phyloP scores from a whole-genome alignment of 2,888 invertebrate genomes.

The Lamproptera curius region DNA sequence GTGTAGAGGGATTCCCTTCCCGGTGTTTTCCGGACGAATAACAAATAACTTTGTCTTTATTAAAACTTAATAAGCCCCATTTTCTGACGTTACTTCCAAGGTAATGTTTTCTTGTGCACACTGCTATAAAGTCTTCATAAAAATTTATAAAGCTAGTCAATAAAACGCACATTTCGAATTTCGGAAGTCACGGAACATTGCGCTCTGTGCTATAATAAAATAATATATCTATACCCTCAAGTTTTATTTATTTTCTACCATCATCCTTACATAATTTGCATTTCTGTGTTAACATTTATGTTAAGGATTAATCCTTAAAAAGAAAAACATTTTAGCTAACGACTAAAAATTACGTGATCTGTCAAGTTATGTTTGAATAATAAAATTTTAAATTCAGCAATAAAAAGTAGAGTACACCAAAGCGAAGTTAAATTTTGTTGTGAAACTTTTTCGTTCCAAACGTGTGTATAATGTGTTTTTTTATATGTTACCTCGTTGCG shows the following conservation, averaged over 20 bases:
- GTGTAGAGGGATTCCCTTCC: too few relatives aligned
- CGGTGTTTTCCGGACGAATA: background rate
- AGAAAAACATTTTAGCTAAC: too few relatives aligned
- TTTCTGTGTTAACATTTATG: too few relatives aligned
- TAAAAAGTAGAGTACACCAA: too few relatives aligned
- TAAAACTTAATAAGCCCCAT: slow-evolving; percentile 39
- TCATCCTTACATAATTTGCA: slow-evolving; percentile 19
- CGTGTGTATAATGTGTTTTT: too few relatives aligned
- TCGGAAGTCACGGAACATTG: slow-evolving; percentile 53
- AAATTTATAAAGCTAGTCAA: slow-evolving; percentile 67
- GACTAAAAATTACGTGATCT: too few relatives aligned
- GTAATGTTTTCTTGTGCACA: slow-evolving; percentile 66
- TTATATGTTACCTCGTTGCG: too few relatives aligned
- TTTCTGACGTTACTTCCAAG: slow-evolving; percentile 37
- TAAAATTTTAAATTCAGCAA: too few relatives aligned
- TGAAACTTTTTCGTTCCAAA: too few relatives aligned
- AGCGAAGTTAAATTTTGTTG: too few relatives aligned
- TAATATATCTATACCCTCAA: slow-evolving; percentile 32
- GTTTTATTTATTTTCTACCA: slow-evolving; percentile 17
- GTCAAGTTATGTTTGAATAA: too few relatives aligned
- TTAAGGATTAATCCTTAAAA: too few relatives aligned
- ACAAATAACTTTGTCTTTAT: background rate
- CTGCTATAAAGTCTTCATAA: slow-evolving; percentile 64
- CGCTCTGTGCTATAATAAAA: slow-evolving; percentile 46
- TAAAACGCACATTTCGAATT: slow-evolving; percentile 64